A percentile compares a stretch with the other conserved stretches of the same genome.
Conservation (phyloP, 2,797 vertebrate species). For the Pangasius sanitwongsei region DNA sequence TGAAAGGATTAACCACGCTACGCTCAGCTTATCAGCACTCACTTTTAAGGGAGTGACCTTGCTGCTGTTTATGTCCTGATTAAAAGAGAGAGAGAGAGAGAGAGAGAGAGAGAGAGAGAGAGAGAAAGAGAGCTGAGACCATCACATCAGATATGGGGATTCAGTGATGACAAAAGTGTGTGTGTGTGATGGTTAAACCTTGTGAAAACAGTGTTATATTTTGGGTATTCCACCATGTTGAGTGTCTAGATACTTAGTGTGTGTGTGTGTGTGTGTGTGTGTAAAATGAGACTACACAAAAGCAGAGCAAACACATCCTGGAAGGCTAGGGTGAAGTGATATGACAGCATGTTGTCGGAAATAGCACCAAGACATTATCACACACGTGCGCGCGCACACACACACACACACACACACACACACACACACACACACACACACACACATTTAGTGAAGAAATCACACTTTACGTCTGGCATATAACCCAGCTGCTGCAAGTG, state of each 20-base stretch:
- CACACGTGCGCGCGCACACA: constrained; percentile 61
- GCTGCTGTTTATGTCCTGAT: constrained; percentile 76
- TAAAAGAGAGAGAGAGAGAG: constrained; percentile 61
- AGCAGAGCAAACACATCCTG: constrained; percentile 34
- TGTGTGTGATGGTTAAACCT: constrained; percentile 14
- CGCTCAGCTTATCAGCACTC: constrained; percentile 71
- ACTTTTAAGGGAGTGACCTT: constrained; percentile 77
- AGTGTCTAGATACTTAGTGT: background rate
- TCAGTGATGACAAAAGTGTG: background rate
- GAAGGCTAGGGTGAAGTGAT: constrained; percentile 41
- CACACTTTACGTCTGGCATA: constrained; percentile 20
- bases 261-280: constrained; percentile 3
- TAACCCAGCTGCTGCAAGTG: constrained; percentile 18
- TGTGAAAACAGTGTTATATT: background rate
- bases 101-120: constrained; percentile 10
- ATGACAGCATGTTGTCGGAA: constrained; percentile 69
- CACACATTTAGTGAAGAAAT: constrained; percentile 48
- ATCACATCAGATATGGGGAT: background rate
- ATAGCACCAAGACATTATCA: constrained; percentile 70
- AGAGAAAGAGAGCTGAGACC: background rate
- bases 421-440: constrained; percentile 22
- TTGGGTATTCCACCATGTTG: background rate
- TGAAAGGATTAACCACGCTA: constrained; percentile 77
- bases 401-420: background rate
- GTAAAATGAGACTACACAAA: constrained; percentile 14